phyloP scores from a whole-genome alignment of 2,113 vertebrate species.

The Accipiter virgatus region DNA sequence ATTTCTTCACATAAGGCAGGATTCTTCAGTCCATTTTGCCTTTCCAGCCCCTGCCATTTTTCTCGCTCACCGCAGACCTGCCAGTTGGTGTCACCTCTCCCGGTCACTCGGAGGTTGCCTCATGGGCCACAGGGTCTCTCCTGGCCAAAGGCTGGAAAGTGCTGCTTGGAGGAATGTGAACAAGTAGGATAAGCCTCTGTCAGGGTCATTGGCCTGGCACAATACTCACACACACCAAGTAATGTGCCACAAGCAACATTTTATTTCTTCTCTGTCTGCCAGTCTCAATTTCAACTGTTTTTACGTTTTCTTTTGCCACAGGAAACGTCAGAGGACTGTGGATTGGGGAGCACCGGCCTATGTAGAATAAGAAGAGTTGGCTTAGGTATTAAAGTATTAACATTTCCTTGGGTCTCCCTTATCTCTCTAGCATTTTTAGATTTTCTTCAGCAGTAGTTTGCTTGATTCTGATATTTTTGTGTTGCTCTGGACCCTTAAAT shows the following conservation, averaged over 20 bases:
- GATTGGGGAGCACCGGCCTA: fast-evolving
- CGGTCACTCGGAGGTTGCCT: not conserved
- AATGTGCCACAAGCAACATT: not conserved
- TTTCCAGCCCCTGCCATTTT: not conserved
- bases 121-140: not conserved
- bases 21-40: not conserved
- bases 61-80: not conserved
- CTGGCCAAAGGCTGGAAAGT: not conserved
- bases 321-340: not conserved
- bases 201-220: not conserved
- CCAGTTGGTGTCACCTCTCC: not conserved
- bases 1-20: not conserved
- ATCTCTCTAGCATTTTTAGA: not conserved
- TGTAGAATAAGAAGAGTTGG: not conserved
- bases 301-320: not conserved
- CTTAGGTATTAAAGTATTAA: not conserved
- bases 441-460: not conserved
- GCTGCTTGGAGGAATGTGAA: not conserved
- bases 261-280: not conserved
- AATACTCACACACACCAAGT: not conserved
- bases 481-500: not conserved
- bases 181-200: not conserved
- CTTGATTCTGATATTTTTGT: not conserved
- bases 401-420: not conserved
- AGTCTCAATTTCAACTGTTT: not conserved